Evolutionary conservation across 2,888 invertebrate genomes (phyloP), one percentile per base, ranked within the genome.

Genomic region (Patella pellucida): DNA sequence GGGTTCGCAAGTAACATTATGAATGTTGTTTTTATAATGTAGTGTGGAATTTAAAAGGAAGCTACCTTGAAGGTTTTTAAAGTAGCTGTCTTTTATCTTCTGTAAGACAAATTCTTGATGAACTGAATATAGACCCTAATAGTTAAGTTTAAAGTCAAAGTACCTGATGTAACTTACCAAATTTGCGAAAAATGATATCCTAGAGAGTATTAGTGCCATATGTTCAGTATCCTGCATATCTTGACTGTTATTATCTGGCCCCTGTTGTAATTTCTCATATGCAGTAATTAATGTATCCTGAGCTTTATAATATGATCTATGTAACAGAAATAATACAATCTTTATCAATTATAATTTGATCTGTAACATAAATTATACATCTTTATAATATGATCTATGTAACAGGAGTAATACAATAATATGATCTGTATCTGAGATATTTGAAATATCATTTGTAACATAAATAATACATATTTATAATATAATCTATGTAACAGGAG

Each of bases 271-370:
- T 14, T 81, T 82, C 75, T 89, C 88, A 80, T 84, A 90, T 7
- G 86, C 83, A 9, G 80, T 76, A 15, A 90, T 90, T 70, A 90
- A 76, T 27, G 88, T 84, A 81, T 90, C 87, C 77, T 90, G 90
- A 2, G 83, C 84, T 76, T 89, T 88, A 81, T 90, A 90, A 77
- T 85, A 90, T 11, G 86, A 83, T 72, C 90, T 90, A n/a, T n/a
- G 83, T 23, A 79, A 79, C 15, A 31, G 62, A 27, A 71, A n/a
- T 56, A 19, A 62, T 62, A 62, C 11, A 41, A 41, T 41, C 41
- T 41, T 41, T 41, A n/a, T n/a, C n/a, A n/a, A n/a, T n/a, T n/a
- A 41, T 0, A 41, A 41, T 41, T 1, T 4, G 1, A 41, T 41
- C 41, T 41, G 9, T 41, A 31, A 31, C 31, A 31, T 31, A 31